Evolutionary conservation across 2,888 invertebrate species (phyloP).

Genomic region (Pantelozetes paolii): DNA sequence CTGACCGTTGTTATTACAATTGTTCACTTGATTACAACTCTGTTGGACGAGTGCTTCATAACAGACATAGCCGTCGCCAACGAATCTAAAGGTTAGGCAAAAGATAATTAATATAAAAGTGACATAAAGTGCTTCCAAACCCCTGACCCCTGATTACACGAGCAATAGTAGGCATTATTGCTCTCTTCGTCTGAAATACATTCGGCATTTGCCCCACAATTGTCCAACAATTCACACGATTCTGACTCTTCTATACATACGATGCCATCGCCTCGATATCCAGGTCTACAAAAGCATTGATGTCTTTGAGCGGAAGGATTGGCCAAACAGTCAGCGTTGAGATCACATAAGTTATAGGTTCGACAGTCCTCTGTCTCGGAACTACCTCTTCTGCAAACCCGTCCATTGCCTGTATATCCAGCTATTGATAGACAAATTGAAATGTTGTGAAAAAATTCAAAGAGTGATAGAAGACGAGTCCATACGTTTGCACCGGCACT

Average conservation of each 20-base stretch:
- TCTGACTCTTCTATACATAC: conserved; percentile 41
- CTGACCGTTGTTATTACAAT: conserved; percentile 42
- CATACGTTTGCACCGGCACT: conserved; percentile 64
- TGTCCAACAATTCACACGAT: conserved; percentile 44
- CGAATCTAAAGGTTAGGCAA: neutral
- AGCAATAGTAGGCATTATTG: conserved; percentile 39
- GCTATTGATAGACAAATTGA: conserved; percentile 45
- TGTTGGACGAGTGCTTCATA: conserved; percentile 50
- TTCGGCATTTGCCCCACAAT: conserved; percentile 51
- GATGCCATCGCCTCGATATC: conserved; percentile 73
- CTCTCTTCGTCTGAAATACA: conserved; percentile 50
- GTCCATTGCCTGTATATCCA: conserved; percentile 62
- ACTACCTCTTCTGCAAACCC: conserved; percentile 54
- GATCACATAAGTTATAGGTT: conserved; percentile 51
- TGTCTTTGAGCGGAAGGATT: conserved; percentile 54
- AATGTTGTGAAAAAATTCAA: neutral
- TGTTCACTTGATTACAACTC: conserved; percentile 34
- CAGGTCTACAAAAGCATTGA: conserved; percentile 52
- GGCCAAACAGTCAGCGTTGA: conserved; percentile 56
- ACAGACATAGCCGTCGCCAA: conserved; percentile 65
- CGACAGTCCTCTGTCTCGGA: conserved; percentile 40
- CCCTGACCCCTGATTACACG: conserved; percentile 35
- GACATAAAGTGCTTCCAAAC: neutral
- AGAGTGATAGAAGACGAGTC: neutral
- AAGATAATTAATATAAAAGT: no score